Conservation (phyloP, 1,140 invertebrate species). For the Tetranychus cinnabarinus region DNA sequence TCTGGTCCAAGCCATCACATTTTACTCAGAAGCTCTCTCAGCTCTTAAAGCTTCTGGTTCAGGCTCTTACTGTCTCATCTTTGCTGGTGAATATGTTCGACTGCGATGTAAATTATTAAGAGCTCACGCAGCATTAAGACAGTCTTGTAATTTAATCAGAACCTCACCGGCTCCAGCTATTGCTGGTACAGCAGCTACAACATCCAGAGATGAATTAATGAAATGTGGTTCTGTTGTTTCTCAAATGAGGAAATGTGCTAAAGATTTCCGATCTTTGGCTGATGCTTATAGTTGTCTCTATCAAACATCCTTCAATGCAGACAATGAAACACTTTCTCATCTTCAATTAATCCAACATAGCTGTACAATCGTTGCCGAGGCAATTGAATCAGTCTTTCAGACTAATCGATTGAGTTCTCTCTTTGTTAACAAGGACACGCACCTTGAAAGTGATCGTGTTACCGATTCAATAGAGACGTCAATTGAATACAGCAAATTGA, state of each 20-base stretch:
- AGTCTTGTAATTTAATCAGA: constrained; percentile 52
- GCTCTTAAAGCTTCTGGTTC: constrained; percentile 33
- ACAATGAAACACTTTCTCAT: constrained; percentile 54
- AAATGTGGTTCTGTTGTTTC: constrained; percentile 44
- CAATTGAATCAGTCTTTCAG: constrained; percentile 38
- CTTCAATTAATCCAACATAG: constrained; percentile 52
- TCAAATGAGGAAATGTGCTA: constrained; percentile 40
- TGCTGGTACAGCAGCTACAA: constrained; percentile 48
- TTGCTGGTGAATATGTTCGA: constrained; percentile 50
- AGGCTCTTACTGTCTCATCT: constrained; percentile 26
- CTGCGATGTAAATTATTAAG: constrained; percentile 49
- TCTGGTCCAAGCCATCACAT: constrained; percentile 9
- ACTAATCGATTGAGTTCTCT: constrained; percentile 14
- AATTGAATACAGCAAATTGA: not conserved
- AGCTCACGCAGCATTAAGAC: constrained; percentile 42
- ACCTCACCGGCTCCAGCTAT: constrained; percentile 79
- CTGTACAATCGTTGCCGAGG: constrained; percentile 43
- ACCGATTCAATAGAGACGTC: not conserved
- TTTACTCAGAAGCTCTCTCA: constrained; percentile 33
- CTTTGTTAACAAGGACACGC: constrained; percentile 7
- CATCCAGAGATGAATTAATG: constrained; percentile 51
- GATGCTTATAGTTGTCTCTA: constrained; percentile 58
- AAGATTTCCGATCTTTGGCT: constrained; percentile 44
- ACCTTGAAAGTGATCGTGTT: constrained; percentile 10
- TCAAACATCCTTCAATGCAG: constrained; percentile 77